Evolutionary conservation across 2,888 invertebrate genomes (phyloP), one percentile per base, ranked within the genome.

Genomic region (Ecdyonurus torrentis): DNA sequence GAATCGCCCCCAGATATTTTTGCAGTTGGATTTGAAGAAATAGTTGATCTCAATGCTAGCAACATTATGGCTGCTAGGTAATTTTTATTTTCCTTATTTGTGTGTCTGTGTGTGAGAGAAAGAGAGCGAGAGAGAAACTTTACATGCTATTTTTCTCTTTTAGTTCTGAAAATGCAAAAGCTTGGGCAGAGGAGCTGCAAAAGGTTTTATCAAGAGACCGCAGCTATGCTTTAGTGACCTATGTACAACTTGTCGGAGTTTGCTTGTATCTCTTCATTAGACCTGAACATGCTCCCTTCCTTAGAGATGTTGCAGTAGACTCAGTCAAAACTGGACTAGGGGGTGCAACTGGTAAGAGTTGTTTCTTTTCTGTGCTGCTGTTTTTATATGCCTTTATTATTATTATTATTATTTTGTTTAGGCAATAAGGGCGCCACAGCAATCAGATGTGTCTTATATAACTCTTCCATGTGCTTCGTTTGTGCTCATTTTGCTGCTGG

Each of bases 401-500:
- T n/a, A n/a, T n/a, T n/a, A n/a, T n/a, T n/a, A n/a, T n/a, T n/a
- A n/a, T n/a, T n/a, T n/a, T n/a, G 23, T 60, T 37, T 61, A 72
- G 90, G 91, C 3, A 99, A 99, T 74, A 99, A 99, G 78, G 98
- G 98, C 2, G 91, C 91, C 58, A 78, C 79, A 25, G 94, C 91
- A 5, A 92, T 98, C 69, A 82, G 97, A 63, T 86, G 97, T 74
- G 89, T 93, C 0, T 79, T 95, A 61, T 87, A 95, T 73, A 91
- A 92, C 60, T 92, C 96, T 1, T 96, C 97, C 0, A 77, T 99
- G 68, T 97, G 96, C 74, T 99, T 99, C 77, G 91, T 99, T 3
- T 98, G 98, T 75, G 94, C 97, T 37, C 99, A 99, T 78, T 96
- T 99, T 77, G 97, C 99, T 65, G 99, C 99, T 61, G 99, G 99